Conservation (phyloP, 2,113 vertebrate species). For the Axis porcinus region DNA sequence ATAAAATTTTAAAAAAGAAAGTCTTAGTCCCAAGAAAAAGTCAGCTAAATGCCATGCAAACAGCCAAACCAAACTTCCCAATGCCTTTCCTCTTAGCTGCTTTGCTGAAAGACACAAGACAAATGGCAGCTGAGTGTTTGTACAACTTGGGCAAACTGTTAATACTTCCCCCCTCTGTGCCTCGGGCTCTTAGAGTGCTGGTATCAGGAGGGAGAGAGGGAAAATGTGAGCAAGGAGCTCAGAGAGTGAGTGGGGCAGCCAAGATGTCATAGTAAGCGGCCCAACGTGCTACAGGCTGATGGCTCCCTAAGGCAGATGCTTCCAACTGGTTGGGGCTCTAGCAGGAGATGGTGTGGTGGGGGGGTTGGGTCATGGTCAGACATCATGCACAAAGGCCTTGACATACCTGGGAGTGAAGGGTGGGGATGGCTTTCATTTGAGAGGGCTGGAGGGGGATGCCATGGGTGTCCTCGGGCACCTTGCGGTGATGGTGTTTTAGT, state of each 20-base stretch:
- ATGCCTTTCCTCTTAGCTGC: background rate
- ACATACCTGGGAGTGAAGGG: rapidly evolving
- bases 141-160: background rate
- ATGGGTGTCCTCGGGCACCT: rapidly evolving
- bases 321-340: background rate
- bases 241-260: background rate
- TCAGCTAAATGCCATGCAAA: background rate
- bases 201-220: rapidly evolving
- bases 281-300: background rate
- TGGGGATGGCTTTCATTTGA: background rate
- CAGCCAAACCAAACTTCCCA: background rate
- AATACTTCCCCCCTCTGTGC: background rate
- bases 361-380: background rate
- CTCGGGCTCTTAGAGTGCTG: rapidly evolving
- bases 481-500: background rate
- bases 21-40: background rate
- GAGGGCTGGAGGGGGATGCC: background rate
- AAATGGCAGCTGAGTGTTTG: background rate
- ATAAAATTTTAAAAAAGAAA: background rate
- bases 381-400: background rate
- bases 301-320: background rate
- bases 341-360: background rate
- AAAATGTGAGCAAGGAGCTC: background rate
- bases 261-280: background rate
- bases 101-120: background rate